A percentile compares a stretch with the other conserved stretches of the same genome.
Evolutionary conservation across 2,888 invertebrate species (phyloP).

Genomic region (Gymnocheta viridis): DNA sequence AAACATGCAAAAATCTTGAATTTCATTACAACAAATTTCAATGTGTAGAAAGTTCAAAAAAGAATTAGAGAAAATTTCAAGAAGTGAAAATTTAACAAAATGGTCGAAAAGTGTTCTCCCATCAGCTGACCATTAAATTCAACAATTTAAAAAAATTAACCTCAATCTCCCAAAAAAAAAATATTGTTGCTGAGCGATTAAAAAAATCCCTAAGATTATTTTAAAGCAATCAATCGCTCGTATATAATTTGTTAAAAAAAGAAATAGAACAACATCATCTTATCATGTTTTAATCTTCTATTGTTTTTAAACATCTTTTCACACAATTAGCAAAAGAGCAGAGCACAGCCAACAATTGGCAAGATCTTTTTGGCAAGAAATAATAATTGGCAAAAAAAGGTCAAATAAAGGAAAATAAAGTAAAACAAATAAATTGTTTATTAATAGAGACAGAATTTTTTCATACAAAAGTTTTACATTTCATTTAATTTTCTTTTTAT

Average conservation of each 20-base stretch:
- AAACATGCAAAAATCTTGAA: too few species aligned
- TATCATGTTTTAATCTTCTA: slow-evolving; percentile 46
- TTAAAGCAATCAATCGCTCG: slow-evolving; percentile 37
- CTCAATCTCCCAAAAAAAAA: not conserved
- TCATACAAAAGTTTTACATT: not conserved
- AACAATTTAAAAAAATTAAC: not conserved
- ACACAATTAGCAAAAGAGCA: slow-evolving; percentile 61
- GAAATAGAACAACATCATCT: slow-evolving; percentile 20
- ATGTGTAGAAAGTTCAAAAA: too few species aligned
- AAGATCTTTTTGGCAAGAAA: slow-evolving; percentile 24
- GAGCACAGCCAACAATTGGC: not conserved
- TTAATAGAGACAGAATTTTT: slow-evolving; percentile 11
- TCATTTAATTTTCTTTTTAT: slow-evolving; percentile 34
- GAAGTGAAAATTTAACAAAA: too few species aligned
- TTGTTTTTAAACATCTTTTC: slow-evolving; percentile 60
- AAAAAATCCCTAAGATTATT: slow-evolving; percentile 33
- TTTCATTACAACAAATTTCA: too few species aligned
- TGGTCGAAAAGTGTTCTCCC: not conserved
- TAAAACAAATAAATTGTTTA: slow-evolving; percentile 52
- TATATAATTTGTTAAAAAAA: slow-evolving; percentile 41
- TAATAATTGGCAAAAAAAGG: slow-evolving; percentile 38
- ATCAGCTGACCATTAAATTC: too few species aligned
- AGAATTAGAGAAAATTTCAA: too few species aligned
- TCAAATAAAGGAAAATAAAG: slow-evolving; percentile 30
- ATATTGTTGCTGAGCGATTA: not conserved